Evolutionary conservation across 2,888 invertebrate genomes (phyloP).

Genomic region (Taenaris catops): DNA sequence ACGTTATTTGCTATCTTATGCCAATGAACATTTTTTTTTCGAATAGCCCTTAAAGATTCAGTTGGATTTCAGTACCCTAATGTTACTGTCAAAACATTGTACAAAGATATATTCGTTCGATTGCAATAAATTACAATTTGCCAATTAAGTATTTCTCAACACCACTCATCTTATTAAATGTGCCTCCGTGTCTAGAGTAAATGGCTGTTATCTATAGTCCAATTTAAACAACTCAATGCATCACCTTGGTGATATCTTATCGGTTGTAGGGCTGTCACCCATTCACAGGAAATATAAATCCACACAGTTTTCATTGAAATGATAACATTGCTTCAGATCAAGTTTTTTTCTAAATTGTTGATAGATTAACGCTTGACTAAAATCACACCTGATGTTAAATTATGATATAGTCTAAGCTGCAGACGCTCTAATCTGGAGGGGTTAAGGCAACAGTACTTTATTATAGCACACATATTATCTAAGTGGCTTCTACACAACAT

Average conservation of each 20-base stretch:
- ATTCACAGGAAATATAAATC: slow-evolving; percentile 1
- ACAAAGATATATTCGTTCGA: neutral
- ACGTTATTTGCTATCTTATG: too few relatives aligned
- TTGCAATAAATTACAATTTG: slow-evolving; percentile 6
- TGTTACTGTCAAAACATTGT: neutral
- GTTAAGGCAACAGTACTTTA: too few relatives aligned
- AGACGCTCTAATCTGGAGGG: neutral
- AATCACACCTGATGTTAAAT: too few relatives aligned
- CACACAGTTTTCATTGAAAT: too few relatives aligned
- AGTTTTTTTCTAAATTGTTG: too few relatives aligned
- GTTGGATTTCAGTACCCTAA: too few relatives aligned
- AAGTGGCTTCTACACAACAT: too few relatives aligned
- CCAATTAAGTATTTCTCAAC: slow-evolving; percentile 7
- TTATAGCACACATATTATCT: slow-evolving; percentile 22
- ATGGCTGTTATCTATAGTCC: slow-evolving; percentile 18
- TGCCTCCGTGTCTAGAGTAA: slow-evolving; percentile 15
- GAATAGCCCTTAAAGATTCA: too few relatives aligned
- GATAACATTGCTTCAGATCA: too few relatives aligned
- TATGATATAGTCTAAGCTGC: too few relatives aligned
- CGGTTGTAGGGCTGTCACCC: slow-evolving; percentile 5
- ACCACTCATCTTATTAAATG: slow-evolving; percentile 17
- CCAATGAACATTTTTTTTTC: too few relatives aligned
- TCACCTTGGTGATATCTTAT: slow-evolving; percentile 24
- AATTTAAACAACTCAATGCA: slow-evolving; percentile 22
- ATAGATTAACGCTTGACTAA: too few relatives aligned